Evolutionary conservation across 2,888 invertebrate species (phyloP).

Genomic region (Kryphioiulus occultus): DNA sequence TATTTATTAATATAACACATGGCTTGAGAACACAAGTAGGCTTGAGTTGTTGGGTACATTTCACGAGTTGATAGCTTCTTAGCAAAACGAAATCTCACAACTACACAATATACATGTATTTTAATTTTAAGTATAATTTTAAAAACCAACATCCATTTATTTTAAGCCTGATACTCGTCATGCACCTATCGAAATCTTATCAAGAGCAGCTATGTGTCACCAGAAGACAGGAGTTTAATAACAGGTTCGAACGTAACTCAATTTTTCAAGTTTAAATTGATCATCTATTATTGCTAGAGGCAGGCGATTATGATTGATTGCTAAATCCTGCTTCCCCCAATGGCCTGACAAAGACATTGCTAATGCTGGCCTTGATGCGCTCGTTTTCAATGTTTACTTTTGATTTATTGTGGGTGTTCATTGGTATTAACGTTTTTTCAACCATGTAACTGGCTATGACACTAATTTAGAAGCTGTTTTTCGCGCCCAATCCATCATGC

Average conservation of each 20-base stretch:
- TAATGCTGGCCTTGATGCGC: background rate
- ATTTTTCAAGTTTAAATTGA: slow-evolving; percentile 43
- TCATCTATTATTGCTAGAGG: slow-evolving; percentile 43
- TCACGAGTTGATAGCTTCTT: too few relatives aligned
- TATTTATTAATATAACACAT: background rate
- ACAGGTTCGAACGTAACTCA: background rate
- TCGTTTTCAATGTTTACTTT: slow-evolving; percentile 38
- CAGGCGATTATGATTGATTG: slow-evolving; percentile 42
- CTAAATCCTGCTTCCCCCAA: background rate
- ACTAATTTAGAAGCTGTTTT: background rate
- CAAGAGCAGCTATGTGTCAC: background rate
- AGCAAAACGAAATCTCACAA: too few relatives aligned
- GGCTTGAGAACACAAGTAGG: background rate
- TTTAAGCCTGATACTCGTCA: too few relatives aligned
- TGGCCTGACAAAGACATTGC: slow-evolving; percentile 39
- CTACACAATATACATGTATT: too few relatives aligned
- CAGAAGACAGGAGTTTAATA: background rate
- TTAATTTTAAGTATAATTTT: too few relatives aligned
- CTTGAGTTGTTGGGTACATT: too few relatives aligned
- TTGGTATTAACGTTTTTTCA: background rate
- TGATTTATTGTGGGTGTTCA: slow-evolving; percentile 41
- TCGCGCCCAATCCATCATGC: slow-evolving; percentile 24
- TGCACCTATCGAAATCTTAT: too few relatives aligned
- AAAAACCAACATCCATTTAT: too few relatives aligned
- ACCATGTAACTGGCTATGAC: background rate